Percentiles rank a stretch among this genome's conserved stretches.
These are phyloP conservation scores for Listronotus bonariensis DNA, from an alignment of 1,140 invertebrate genomes.

Conservation along the genomic window DNA sequence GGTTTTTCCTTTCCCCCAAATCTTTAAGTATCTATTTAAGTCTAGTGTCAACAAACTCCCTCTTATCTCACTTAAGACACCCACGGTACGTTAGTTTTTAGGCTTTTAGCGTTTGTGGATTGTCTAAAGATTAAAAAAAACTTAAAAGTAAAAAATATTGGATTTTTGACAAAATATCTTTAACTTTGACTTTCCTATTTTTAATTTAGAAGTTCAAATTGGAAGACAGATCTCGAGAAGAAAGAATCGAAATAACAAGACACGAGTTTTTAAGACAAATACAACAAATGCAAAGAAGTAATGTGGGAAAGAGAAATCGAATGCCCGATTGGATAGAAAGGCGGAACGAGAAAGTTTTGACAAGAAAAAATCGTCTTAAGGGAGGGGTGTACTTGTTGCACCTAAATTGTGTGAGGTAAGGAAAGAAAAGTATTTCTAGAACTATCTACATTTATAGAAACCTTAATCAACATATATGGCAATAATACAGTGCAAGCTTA, in stretches of 20 bases:
- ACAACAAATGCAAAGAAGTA: conserved; percentile 50
- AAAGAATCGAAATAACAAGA: conserved; percentile 53
- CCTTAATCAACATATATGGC: too few species aligned
- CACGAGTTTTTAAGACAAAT: conserved; percentile 52
- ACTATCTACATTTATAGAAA: too few species aligned
- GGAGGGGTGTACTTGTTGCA: conserved; percentile 32
- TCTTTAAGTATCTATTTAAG: too few species aligned
- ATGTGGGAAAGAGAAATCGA: conserved; percentile 47
- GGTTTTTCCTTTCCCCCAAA: too few species aligned
- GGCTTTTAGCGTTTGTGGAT: too few species aligned
- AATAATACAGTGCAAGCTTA: too few species aligned
- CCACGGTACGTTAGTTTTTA: too few species aligned
- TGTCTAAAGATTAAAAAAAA: too few species aligned
- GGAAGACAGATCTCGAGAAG: conserved; percentile 53
- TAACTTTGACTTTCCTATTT: not conserved
- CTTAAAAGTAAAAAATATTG: too few species aligned
- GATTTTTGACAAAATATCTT: not conserved
- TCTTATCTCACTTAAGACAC: too few species aligned
- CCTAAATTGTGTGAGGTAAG: conserved; percentile 43
- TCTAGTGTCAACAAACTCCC: too few species aligned
- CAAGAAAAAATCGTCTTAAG: conserved; percentile 4
- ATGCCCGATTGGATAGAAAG: conserved; percentile 35
- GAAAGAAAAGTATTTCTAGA: too few species aligned
- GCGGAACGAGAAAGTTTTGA: conserved; percentile 15
- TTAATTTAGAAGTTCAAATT: conserved; percentile 50